These are phyloP conservation scores for Physeter macrocephalus DNA, from an alignment of 2,113 vertebrate species.

Conservation along the genomic window DNA sequence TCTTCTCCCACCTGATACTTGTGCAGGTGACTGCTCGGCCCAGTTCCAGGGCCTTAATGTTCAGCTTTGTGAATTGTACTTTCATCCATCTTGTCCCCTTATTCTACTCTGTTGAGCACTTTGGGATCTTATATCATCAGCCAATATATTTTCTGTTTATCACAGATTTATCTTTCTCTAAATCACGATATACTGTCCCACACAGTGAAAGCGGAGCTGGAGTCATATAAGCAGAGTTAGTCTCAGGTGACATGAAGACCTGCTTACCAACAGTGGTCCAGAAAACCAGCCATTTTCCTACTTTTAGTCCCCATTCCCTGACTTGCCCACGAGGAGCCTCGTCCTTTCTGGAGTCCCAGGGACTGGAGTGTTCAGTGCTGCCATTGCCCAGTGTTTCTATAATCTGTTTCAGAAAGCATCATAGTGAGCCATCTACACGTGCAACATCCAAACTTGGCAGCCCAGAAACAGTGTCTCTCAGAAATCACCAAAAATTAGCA, in stretches of 20 bases:
- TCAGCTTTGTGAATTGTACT: neutral
- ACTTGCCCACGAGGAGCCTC: neutral
- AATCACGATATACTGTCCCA: neutral
- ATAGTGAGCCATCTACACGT: slow-evolving; percentile 81
- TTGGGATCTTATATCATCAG: neutral
- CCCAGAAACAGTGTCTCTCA: slow-evolving; percentile 75
- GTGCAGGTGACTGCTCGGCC: neutral
- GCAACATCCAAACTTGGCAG: slow-evolving; percentile 81
- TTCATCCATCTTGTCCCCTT: neutral
- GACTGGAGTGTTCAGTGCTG: neutral
- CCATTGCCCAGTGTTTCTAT: neutral
- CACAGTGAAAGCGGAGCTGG: neutral
- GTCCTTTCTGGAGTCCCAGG: neutral
- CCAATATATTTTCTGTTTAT: neutral
- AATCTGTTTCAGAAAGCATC: slow-evolving; percentile 79
- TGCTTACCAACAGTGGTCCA: neutral
- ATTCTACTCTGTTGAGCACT: neutral
- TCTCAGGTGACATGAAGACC: neutral
- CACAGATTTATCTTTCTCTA: neutral
- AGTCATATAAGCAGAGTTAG: neutral
- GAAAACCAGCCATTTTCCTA: neutral
- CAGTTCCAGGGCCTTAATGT: neutral
- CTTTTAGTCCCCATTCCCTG: neutral
- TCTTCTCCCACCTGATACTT: neutral
- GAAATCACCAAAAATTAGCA: slow-evolving; percentile 72